Evolutionary conservation across 1,140 invertebrate species (phyloP), one percentile per base, ranked within the genome.

Genomic region (Thaumatotibia leucotreta): DNA sequence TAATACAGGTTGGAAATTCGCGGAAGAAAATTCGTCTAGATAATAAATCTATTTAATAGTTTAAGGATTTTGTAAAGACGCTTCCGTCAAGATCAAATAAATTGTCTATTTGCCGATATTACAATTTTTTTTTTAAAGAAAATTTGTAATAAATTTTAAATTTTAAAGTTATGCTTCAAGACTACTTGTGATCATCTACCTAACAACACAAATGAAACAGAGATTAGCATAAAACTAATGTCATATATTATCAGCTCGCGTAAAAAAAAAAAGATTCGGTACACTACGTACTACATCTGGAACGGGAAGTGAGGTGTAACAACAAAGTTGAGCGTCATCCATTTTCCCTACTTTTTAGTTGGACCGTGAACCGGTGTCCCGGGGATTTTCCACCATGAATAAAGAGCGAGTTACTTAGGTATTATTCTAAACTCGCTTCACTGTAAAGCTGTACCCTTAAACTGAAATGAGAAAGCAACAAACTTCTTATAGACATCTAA

Each of bases 381-480:
- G 64, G 68, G 63, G 68, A 69, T 73, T 69, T 73, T 64, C 50
- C 64, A 24, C 58, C 58, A 31, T 68, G 64, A 70, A 68, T 66
- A 68, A 54, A 68, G 32, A 20, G 6, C 61, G 11, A 64, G 66
- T 32, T 68, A 45, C 1, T 17, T 20, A 20, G 39, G 61, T 68
- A 68, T 65, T 69, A 39, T 54, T 24, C 22, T 67, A 73, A 69
- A 65, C 63, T 73, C 67, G 67, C 63, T 66, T 69, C 63, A 68
- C 67, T 66, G 63, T 50, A 45, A 32, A 64, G 27, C 64, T 22
- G 32, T 58, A 63, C 14, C 10, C 65, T 70, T 62, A 68, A 73
- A 67, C 52, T 65, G 63, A 64, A 72, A 66, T 45, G 66, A 35
- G 33, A 66, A 50, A 20, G 23, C 10, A 27, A 27, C 50, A 27